A percentile compares a stretch with the other conserved stretches of the same genome.
Evolutionary conservation across 2,888 invertebrate species (phyloP).

Genomic region (Hoplodrina blanda): DNA sequence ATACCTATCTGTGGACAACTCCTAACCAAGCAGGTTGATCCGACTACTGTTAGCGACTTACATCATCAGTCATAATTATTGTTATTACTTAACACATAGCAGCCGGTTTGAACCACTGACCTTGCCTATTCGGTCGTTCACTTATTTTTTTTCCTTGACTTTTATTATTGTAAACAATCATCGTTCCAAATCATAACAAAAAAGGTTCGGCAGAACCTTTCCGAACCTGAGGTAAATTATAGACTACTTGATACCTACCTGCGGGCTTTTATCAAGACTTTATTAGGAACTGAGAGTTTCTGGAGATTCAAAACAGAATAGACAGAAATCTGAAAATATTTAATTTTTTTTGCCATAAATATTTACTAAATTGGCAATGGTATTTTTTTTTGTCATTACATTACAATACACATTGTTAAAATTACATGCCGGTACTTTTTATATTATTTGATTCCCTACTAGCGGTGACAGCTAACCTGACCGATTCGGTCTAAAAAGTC

Average conservation of each 20-base stretch:
- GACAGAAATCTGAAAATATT: too few species aligned
- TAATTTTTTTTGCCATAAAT: too few species aligned
- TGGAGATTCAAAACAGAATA: neutral
- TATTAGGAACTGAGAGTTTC: neutral
- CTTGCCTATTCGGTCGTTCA: conserved; percentile 66
- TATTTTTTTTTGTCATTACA: too few species aligned
- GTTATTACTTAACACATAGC: conserved; percentile 36
- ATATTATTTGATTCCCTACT: too few species aligned
- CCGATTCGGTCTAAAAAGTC: too few species aligned
- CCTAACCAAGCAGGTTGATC: conserved; percentile 17
- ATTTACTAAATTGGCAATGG: too few species aligned
- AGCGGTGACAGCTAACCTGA: too few species aligned
- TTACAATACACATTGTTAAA: too few species aligned
- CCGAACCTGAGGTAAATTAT: conserved; percentile 52
- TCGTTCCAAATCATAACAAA: conserved; percentile 46
- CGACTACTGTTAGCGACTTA: conserved; percentile 1
- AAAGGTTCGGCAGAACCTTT: conserved; percentile 52
- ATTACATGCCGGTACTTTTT: too few species aligned
- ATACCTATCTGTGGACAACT: neutral
- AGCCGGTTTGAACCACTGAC: conserved; percentile 52
- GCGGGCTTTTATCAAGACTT: neutral
- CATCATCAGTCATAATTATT: conserved; percentile 18
- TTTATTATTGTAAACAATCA: conserved; percentile 40
- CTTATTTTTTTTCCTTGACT: conserved; percentile 51
- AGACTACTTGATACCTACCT: neutral